Evolutionary conservation across 2,888 invertebrate species (phyloP).

Genomic region (Sussaba pulchella): DNA sequence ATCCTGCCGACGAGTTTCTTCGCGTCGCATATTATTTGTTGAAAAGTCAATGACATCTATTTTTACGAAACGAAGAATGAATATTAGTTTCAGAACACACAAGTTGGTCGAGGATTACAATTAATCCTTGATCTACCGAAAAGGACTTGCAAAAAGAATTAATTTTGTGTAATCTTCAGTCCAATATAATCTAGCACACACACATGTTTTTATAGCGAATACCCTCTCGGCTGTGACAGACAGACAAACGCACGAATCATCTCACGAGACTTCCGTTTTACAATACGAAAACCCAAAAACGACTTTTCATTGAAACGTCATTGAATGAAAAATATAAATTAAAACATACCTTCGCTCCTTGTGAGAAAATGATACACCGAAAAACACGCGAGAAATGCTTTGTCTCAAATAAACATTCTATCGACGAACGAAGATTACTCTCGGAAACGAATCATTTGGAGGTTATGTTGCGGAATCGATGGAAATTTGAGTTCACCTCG

Average conservation of each 20-base stretch:
- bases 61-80: neutral
- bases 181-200: no score
- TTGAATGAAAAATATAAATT: neutral
- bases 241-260: no score
- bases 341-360: constrained; percentile 5
- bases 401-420: constrained; percentile 40
- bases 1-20: constrained; percentile 94
- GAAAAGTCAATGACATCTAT: constrained; percentile 94
- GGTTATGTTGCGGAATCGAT: constrained; percentile 1
- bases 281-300: no score
- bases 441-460: neutral
- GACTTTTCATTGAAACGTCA: neutral
- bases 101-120: no score
- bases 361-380: neutral
- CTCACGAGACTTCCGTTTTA: no score
- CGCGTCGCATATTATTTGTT: constrained; percentile 96
- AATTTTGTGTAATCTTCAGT: no score
- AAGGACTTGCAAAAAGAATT: constrained; percentile 4
- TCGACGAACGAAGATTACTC: neutral
- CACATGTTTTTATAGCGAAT: no score
- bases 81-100: no score
- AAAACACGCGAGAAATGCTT: neutral
- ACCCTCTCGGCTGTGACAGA: no score
- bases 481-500: constrained; percentile 2
- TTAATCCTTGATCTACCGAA: no score